Evolutionary conservation across 2,797 vertebrate species (phyloP).

Genomic region (Danio aesculapii): DNA sequence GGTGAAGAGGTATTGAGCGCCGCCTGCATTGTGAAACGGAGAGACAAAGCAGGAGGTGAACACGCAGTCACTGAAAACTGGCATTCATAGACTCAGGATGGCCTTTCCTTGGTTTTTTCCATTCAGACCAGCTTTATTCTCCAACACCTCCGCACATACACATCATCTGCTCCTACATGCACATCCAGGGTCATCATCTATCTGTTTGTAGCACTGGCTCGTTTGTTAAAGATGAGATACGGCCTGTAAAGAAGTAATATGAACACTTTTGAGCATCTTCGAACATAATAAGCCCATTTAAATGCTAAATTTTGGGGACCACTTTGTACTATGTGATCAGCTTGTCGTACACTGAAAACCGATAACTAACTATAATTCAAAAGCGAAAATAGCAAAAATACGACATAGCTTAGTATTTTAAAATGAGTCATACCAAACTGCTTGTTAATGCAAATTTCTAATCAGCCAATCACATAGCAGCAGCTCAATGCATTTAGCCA

Average conservation of each 20-base stretch:
- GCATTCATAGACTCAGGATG: conserved; percentile 36
- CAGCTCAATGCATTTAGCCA: too few relatives aligned
- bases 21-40: conserved; percentile 46
- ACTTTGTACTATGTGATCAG: too few relatives aligned
- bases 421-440: too few relatives aligned
- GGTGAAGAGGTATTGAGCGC: conserved; percentile 52
- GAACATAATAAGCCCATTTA: not conserved
- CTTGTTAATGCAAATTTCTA: too few relatives aligned
- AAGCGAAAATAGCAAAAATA: too few relatives aligned
- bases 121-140: conserved; percentile 16
- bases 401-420: too few relatives aligned
- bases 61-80: conserved; percentile 32
- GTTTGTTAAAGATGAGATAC: not conserved
- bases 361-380: too few relatives aligned
- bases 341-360: too few relatives aligned
- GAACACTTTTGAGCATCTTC: not conserved
- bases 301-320: too few relatives aligned
- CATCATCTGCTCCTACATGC: not conserved
- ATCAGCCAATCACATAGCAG: too few relatives aligned
- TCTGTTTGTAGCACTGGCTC: conserved; percentile 3
- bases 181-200: not conserved
- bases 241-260: not conserved
- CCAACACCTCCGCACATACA: not conserved
- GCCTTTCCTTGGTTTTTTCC: conserved; percentile 14
- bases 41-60: conserved; percentile 61